Percentiles rank a stretch among this genome's conserved stretches.
phyloP scores from a whole-genome alignment of 1,140 invertebrate genomes.

The Drosophila grimshawi region DNA sequence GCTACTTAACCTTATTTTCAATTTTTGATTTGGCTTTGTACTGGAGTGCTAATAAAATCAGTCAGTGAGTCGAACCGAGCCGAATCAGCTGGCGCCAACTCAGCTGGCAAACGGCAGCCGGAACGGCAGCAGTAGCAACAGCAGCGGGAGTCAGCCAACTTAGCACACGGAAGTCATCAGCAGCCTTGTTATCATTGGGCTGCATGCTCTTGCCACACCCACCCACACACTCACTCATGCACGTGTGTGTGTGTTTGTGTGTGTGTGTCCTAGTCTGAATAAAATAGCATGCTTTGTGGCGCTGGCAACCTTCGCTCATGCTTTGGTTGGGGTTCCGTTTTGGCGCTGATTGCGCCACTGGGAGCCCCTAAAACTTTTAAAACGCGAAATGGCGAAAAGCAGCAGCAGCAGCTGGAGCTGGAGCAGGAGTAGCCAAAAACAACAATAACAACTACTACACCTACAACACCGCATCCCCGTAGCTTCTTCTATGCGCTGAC shows the following conservation, averaged over 20 bases:
- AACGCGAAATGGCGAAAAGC: slow-evolving; percentile 69
- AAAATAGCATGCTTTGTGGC: slow-evolving; percentile 76
- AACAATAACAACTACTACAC: background rate
- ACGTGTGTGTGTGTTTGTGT: slow-evolving; percentile 17
- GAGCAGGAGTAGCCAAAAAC: slow-evolving; percentile 10
- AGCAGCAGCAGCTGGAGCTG: slow-evolving; percentile 4
- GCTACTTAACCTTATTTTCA: slow-evolving; percentile 83
- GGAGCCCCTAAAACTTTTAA: slow-evolving; percentile 65
- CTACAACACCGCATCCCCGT: background rate
- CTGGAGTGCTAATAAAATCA: slow-evolving; percentile 33
- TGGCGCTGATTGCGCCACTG: slow-evolving; percentile 78
- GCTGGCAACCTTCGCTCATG: slow-evolving; percentile 50
- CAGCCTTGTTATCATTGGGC: slow-evolving; percentile 74
- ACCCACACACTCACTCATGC: slow-evolving; percentile 5
- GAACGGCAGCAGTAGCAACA: slow-evolving; percentile 59
- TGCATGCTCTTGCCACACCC: slow-evolving; percentile 4
- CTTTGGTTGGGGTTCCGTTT: slow-evolving; percentile 49
- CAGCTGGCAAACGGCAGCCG: slow-evolving; percentile 47
- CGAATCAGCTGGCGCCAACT: slow-evolving; percentile 27
- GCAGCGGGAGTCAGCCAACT: slow-evolving; percentile 48
- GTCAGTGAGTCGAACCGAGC: slow-evolving; percentile 20
- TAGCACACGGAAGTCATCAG: slow-evolving; percentile 77
- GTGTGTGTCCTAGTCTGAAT: slow-evolving; percentile 49
- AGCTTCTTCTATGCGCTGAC: slow-evolving; percentile 40
- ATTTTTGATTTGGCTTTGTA: slow-evolving; percentile 75